Conservation (phyloP, 2,888 invertebrate genomes). For the Tipula helvola region DNA sequence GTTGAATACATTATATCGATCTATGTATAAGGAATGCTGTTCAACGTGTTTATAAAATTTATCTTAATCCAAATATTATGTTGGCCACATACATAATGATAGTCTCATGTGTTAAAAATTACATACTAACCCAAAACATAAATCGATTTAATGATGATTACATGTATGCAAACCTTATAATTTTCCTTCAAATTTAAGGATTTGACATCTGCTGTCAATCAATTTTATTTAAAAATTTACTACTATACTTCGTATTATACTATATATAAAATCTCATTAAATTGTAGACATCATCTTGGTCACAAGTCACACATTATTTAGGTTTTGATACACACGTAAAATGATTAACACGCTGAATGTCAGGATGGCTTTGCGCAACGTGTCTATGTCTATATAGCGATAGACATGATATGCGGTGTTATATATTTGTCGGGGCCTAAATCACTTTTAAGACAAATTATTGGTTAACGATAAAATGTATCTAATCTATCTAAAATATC, state of each 20-base stretch:
- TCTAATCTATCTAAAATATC: not conserved
- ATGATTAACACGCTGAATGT: not conserved
- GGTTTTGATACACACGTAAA: not conserved
- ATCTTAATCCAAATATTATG: not conserved
- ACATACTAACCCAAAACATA: not conserved
- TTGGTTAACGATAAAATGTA: not conserved
- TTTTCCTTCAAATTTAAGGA: not conserved
- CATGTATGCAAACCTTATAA: not conserved
- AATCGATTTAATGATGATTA: not conserved
- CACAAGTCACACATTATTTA: not conserved
- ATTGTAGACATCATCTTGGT: not conserved
- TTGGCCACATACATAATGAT: not conserved
- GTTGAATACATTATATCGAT: not conserved
- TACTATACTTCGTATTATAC: not conserved
- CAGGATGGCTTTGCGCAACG: not conserved
- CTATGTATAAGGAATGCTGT: not conserved
- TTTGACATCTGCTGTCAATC: not conserved
- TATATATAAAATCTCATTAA: not conserved
- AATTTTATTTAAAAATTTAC: not conserved
- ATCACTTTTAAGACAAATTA: not conserved
- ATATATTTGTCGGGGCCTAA: not conserved
- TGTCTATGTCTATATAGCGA: not conserved
- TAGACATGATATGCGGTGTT: not conserved
- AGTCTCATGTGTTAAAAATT: not conserved
- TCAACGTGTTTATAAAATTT: not conserved